Evolutionary conservation across 1,140 invertebrate species (phyloP).

Genomic region (Solenopsis invicta): DNA sequence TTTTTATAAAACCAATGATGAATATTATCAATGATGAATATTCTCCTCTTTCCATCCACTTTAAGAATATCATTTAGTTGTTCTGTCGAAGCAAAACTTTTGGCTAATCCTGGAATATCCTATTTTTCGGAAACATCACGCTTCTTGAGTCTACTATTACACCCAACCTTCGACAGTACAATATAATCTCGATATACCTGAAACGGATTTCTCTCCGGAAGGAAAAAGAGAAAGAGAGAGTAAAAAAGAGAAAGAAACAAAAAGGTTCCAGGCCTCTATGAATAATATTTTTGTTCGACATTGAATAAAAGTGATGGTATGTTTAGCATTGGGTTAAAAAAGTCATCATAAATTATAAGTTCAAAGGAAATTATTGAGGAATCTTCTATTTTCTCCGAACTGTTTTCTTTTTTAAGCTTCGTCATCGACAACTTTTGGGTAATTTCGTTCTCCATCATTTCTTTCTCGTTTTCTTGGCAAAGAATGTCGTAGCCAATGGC

Average conservation of each 20-base stretch:
- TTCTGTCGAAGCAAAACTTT: not conserved
- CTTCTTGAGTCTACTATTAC: not conserved
- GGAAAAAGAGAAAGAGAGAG: not conserved
- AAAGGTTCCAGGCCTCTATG: not conserved
- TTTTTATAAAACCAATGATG: not conserved
- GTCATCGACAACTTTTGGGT: constrained; percentile 26
- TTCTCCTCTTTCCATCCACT: not conserved
- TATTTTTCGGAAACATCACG: constrained; percentile 15
- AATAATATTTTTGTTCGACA: constrained; percentile 25
- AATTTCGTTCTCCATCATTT: constrained; percentile 27
- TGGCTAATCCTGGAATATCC: not conserved
- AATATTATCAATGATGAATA: not conserved
- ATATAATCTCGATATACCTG: constrained; percentile 12
- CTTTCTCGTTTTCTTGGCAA: not conserved
- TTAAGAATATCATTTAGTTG: not conserved
- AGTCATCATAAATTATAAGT: constrained; percentile 66
- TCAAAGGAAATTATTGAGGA: not conserved
- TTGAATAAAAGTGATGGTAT: not conserved
- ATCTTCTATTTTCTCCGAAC: too few species aligned
- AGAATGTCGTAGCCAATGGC: not conserved
- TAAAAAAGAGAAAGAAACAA: too few species aligned
- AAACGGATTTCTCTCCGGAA: not conserved
- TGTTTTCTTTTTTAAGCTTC: constrained; percentile 69
- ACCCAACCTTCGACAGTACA: not conserved
- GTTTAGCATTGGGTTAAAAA: constrained; percentile 68